phyloP scores from a whole-genome alignment of 1,140 invertebrate genomes.

The Glossosoma conforme region DNA sequence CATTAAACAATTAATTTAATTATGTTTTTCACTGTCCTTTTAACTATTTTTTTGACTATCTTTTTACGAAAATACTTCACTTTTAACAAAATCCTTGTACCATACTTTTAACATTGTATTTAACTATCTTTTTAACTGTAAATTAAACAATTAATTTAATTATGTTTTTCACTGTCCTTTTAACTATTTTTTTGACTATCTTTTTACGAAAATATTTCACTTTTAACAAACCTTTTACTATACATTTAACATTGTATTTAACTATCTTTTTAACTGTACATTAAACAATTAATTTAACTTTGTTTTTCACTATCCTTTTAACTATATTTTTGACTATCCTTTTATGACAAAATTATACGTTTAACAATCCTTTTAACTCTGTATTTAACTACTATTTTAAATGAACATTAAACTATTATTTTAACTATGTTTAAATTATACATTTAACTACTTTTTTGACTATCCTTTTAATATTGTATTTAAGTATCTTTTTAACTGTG shows the following conservation, averaged over 20 bases:
- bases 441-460: no score
- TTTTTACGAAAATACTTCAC: background rate
- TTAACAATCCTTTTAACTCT: background rate
- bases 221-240: background rate
- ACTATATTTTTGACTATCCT: background rate
- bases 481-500: no score
- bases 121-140: background rate
- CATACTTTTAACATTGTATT: background rate
- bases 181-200: no score
- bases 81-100: background rate
- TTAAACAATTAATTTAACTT: no score
- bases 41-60: background rate
- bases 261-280: no score
- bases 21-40: background rate
- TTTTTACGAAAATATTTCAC: background rate
- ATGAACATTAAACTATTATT: background rate
- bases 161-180: no score
- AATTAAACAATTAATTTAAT: background rate
- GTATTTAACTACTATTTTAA: background rate
- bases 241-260: background rate
- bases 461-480: no score
- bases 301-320: background rate
- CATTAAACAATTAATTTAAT: no score
- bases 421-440: background rate
- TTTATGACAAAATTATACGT: background rate